phyloP scores from a whole-genome alignment of 2,888 invertebrate species.

The Trichogramma evanescens region DNA sequence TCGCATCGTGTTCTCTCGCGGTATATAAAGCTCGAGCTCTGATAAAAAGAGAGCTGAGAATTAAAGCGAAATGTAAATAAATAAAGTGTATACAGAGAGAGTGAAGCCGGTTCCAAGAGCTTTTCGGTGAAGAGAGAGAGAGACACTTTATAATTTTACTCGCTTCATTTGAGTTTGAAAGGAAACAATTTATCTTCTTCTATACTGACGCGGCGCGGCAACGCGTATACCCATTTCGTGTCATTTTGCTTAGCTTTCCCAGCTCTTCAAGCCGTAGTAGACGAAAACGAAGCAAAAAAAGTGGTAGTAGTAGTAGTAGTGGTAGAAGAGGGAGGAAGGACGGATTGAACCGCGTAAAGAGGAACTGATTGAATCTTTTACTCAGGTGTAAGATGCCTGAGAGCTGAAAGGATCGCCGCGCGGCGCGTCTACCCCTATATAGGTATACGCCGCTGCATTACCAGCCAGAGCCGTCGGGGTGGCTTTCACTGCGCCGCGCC shows the following conservation, averaged over 20 bases:
- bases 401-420: slow-evolving; percentile 3
- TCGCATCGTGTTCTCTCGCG: no score
- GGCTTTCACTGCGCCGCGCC: not conserved
- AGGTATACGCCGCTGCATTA: not conserved
- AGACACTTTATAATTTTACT: slow-evolving; percentile 5
- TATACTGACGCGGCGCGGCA: no score
- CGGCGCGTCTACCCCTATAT: not conserved
- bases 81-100: no score
- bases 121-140: slow-evolving; percentile 14
- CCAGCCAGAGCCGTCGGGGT: not conserved
- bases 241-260: not conserved
- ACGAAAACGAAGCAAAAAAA: no score
- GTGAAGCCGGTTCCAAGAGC: not conserved
- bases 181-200: slow-evolving; percentile 13
- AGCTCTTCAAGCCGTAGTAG: no score
- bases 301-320: no score
- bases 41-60: no score
- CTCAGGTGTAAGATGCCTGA: slow-evolving; percentile 21
- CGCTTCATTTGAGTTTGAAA: not conserved
- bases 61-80: no score
- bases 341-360: slow-evolving; percentile 16
- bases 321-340: not conserved
- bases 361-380: slow-evolving; percentile 26
- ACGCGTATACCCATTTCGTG: not conserved
- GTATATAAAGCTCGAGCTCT: no score